These are phyloP conservation scores for Andricus curvator DNA, from an alignment of 2,888 invertebrate genomes.

Conservation along the genomic window DNA sequence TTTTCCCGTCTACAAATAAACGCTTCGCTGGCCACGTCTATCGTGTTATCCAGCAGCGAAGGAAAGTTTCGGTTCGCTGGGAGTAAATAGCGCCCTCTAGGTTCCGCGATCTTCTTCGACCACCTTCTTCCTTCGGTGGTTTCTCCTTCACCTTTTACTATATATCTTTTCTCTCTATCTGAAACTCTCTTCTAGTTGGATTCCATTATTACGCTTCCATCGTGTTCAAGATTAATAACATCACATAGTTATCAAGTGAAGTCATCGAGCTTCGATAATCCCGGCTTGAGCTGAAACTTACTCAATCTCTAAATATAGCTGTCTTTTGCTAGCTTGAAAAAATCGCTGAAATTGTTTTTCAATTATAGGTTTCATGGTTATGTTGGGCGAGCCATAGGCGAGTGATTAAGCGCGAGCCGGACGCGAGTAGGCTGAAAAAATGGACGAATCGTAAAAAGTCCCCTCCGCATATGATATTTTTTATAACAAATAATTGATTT, in stretches of 20 bases:
- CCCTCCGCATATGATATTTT: too few species aligned
- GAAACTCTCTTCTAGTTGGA: constrained; percentile 24
- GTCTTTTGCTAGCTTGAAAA: constrained; percentile 12
- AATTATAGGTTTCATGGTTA: neutral
- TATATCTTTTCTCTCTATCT: constrained; percentile 37
- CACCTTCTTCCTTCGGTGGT: constrained; percentile 14
- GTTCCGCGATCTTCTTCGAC: constrained; percentile 8
- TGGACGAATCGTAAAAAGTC: too few species aligned
- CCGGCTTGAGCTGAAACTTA: neutral
- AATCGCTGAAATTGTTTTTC: neutral
- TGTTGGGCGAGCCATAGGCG: neutral
- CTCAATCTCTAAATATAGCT: constrained; percentile 12
- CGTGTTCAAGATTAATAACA: constrained; percentile 55
- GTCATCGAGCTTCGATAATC: constrained; percentile 55
- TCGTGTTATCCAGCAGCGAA: constrained; percentile 62
- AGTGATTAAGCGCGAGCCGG: too few species aligned
- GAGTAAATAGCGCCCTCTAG: constrained; percentile 61
- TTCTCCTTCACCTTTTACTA: constrained; percentile 29
- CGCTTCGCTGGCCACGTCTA: constrained; percentile 66
- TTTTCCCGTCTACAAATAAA: constrained; percentile 70
- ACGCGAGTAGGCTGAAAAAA: too few species aligned
- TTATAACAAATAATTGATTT: too few species aligned
- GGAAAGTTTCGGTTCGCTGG: constrained; percentile 61
- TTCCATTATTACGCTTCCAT: constrained; percentile 27
- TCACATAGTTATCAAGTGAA: constrained; percentile 56